phyloP scores from a whole-genome alignment of 2,888 invertebrate species.

The Ichneumon xanthorius region DNA sequence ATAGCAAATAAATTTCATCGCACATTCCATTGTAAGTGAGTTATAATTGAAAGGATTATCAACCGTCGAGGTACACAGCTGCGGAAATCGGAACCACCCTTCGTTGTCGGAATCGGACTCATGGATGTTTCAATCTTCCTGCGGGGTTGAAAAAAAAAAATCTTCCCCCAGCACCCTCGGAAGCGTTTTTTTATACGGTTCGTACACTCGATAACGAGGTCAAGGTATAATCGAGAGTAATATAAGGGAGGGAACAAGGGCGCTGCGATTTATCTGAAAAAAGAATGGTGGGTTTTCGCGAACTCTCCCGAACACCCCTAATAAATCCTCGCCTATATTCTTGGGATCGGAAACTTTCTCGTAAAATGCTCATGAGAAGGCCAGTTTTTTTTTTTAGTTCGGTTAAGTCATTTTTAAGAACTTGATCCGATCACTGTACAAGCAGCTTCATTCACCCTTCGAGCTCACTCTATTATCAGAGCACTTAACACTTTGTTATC shows the following conservation, averaged over 20 bases:
- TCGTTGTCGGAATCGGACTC: background rate
- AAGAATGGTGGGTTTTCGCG: background rate
- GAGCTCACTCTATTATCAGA: background rate
- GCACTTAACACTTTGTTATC: background rate
- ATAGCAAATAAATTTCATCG: background rate
- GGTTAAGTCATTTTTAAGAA: background rate
- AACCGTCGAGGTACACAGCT: background rate
- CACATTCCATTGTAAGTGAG: background rate
- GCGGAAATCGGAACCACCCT: background rate
- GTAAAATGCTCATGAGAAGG: background rate
- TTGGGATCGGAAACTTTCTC: background rate
- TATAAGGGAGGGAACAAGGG: background rate
- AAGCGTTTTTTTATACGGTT: constrained; percentile 8
- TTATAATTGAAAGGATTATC: constrained; percentile 1
- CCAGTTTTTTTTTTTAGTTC: background rate
- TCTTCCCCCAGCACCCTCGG: background rate
- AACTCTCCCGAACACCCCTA: background rate
- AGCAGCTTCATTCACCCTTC: background rate
- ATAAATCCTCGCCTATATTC: constrained; percentile 10
- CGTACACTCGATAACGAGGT: constrained; percentile 1
- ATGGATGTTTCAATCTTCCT: constrained; percentile 11
- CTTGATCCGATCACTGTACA: background rate
- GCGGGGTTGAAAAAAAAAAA: background rate
- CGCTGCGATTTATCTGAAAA: constrained; percentile 28
- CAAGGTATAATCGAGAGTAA: constrained; percentile 17